phyloP scores from a whole-genome alignment of 2,113 vertebrate species.

The Pollachius pollachius region DNA sequence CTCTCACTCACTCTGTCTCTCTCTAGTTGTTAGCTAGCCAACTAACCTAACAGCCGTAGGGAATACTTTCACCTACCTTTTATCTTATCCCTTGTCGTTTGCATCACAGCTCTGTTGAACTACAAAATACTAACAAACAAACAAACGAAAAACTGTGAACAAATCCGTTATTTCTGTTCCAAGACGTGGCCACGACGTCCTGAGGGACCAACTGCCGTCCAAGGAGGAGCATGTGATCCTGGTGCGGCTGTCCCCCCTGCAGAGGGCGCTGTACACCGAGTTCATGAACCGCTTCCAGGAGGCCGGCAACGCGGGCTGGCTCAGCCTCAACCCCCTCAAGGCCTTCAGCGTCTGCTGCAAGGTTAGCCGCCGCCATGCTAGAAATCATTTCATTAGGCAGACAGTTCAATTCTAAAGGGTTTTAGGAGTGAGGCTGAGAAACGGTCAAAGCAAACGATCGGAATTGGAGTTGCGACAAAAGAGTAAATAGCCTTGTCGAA shows the following conservation, averaged over 20 bases:
- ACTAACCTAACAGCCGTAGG: conserved; percentile 41
- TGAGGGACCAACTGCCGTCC: conserved; percentile 87
- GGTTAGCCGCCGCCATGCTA: conserved; percentile 55
- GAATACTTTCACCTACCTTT: too few species aligned
- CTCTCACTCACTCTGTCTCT: too few species aligned
- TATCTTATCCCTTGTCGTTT: too few species aligned
- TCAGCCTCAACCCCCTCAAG: conserved; percentile 93
- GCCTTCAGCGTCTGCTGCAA: conserved; percentile 97
- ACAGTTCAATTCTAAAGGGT: background rate
- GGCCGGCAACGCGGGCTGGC: conserved; percentile 91
- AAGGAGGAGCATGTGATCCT: conserved; percentile 94
- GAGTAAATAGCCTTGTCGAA: too few species aligned
- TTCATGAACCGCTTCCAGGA: conserved; percentile 96
- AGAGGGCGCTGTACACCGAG: conserved; percentile 89
- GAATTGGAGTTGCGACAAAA: too few species aligned
- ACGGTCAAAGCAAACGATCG: background rate
- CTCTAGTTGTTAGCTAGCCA: too few species aligned
- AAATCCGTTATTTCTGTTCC: background rate
- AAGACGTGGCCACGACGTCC: conserved; percentile 91
- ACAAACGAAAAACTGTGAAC: too few species aligned
- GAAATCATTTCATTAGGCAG: background rate
- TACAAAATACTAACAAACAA: too few species aligned
- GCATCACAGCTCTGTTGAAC: too few species aligned
- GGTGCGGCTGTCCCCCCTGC: conserved; percentile 90
- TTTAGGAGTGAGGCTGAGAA: background rate